Conservation (phyloP, 2,113 vertebrate genomes). For the Anolis sagrei region DNA sequence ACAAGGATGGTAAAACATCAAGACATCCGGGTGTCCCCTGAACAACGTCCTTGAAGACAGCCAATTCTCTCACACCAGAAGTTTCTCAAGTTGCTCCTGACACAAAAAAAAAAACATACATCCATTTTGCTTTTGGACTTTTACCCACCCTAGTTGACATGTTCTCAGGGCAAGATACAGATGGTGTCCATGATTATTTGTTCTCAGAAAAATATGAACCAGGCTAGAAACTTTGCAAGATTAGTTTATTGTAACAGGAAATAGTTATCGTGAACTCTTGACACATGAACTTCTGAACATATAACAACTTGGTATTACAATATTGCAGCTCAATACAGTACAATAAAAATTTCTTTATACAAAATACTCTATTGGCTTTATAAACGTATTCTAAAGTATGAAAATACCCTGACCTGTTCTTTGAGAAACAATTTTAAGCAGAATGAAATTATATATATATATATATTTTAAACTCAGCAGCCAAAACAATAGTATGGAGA, state of each 20-base stretch:
- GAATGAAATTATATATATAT: slow-evolving; percentile 21
- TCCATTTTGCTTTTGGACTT: neutral
- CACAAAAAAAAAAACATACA: no score
- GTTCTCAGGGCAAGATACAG: neutral
- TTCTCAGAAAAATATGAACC: neutral
- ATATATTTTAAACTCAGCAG: neutral
- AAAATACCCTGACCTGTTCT: slow-evolving; percentile 22
- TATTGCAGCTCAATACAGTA: slow-evolving; percentile 40
- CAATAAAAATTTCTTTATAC: slow-evolving; percentile 42
- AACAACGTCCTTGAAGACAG: no score
- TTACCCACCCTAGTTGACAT: neutral
- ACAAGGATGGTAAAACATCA: no score
- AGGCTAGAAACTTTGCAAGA: neutral
- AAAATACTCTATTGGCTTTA: slow-evolving; percentile 50
- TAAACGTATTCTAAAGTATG: slow-evolving; percentile 10
- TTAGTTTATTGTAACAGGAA: slow-evolving; percentile 12
- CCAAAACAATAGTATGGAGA: slow-evolving; percentile 30
- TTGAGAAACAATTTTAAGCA: slow-evolving; percentile 32
- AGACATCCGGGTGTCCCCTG: no score
- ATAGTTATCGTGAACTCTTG: slow-evolving; percentile 23
- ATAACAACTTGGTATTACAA: slow-evolving; percentile 35
- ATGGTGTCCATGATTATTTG: neutral
- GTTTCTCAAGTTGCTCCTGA: no score
- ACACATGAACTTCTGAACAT: slow-evolving; percentile 2
- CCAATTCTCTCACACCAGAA: no score